These are phyloP conservation scores for Eremobia ochroleuca DNA, from an alignment of 2,888 invertebrate species.

Conservation along the genomic window DNA sequence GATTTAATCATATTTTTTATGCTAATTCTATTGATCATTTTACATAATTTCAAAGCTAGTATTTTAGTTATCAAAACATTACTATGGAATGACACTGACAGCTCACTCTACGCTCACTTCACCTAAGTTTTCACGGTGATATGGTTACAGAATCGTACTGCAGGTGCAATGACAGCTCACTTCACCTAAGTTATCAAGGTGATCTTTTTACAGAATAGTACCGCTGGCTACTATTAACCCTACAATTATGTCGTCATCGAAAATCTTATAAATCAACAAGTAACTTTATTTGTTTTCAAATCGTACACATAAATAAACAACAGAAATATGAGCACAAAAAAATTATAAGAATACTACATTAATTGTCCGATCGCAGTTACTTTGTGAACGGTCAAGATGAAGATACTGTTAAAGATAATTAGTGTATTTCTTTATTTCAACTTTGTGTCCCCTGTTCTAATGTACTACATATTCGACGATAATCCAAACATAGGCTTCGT, in stretches of 20 bases:
- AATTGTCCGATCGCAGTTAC: conserved; percentile 62
- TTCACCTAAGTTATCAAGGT: too few species aligned
- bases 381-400: conserved; percentile 73
- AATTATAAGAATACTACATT: conserved; percentile 74
- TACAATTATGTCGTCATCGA: conserved; percentile 24
- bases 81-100: too few species aligned
- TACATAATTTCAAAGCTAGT: too few species aligned
- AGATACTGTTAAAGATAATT: conserved; percentile 68
- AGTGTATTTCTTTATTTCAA: conserved; percentile 68
- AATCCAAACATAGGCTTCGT: conserved; percentile 73
- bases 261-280: conserved; percentile 43
- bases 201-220: too few species aligned
- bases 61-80: too few species aligned
- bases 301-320: conserved; percentile 68
- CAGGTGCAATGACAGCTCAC: too few species aligned
- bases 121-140: too few species aligned
- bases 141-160: too few species aligned
- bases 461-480: conserved; percentile 76
- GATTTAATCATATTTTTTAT: too few species aligned
- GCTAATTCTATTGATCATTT: too few species aligned
- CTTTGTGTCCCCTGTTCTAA: conserved; percentile 67
- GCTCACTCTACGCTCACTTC: too few species aligned
- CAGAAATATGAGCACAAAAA: conserved; percentile 58
- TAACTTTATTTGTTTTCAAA: conserved; percentile 75
- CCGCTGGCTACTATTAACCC: conserved; percentile 55